Conservation (phyloP, 1,140 invertebrate species). For the Brachionus paranguensis region DNA sequence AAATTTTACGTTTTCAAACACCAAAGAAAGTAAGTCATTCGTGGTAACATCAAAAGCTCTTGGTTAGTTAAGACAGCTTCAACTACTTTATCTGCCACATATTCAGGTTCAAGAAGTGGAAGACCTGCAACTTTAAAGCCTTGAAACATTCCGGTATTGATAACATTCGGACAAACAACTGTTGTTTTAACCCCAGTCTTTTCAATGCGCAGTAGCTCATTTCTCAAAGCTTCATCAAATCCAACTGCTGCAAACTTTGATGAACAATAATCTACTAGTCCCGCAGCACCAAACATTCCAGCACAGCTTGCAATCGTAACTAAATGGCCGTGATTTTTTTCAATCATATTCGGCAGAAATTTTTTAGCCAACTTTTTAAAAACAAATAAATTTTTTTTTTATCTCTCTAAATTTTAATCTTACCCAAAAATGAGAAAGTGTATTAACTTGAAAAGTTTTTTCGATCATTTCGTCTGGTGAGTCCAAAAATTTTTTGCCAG, state of each 20-base stretch:
- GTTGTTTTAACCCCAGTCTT: slow-evolving; percentile 72
- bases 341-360: slow-evolving; percentile 74
- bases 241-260: slow-evolving; percentile 89
- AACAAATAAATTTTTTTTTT: no score
- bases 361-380: slow-evolving; percentile 54
- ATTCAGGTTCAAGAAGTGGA: slow-evolving; percentile 74
- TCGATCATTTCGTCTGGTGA: slow-evolving; percentile 67
- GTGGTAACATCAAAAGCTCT: slow-evolving; percentile 70
- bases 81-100: slow-evolving; percentile 76
- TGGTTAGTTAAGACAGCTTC: slow-evolving; percentile 74
- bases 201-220: slow-evolving; percentile 45
- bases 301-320: slow-evolving; percentile 89
- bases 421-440: slow-evolving; percentile 64
- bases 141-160: slow-evolving; percentile 90
- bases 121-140: slow-evolving; percentile 58
- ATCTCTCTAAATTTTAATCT: background rate
- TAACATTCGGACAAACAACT: slow-evolving; percentile 85
- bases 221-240: slow-evolving; percentile 67
- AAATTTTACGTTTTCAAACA: slow-evolving; percentile 48
- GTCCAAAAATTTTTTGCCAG: slow-evolving; percentile 73
- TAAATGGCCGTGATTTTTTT: slow-evolving; percentile 77
- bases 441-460: slow-evolving; percentile 64
- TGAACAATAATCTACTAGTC: slow-evolving; percentile 86
- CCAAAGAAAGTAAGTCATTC: slow-evolving; percentile 64
- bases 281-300: slow-evolving; percentile 61